A percentile compares a stretch with the other conserved stretches of the same genome.
phyloP scores from a whole-genome alignment of 2,113 vertebrate species.

The Pagrus major region DNA sequence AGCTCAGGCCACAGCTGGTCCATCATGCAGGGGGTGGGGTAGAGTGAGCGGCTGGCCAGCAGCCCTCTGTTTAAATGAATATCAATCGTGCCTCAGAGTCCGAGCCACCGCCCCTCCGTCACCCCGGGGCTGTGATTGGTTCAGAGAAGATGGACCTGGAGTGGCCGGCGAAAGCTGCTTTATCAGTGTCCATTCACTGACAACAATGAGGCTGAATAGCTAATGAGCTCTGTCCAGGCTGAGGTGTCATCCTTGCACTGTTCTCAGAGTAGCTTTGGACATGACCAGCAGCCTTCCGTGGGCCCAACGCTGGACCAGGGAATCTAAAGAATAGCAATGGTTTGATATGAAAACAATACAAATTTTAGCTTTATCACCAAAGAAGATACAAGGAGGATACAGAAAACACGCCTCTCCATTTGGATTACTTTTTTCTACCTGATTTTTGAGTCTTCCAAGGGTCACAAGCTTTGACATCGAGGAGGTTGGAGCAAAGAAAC shows the following conservation, averaged over 20 bases:
- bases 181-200: constrained; percentile 57
- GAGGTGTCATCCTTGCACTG: constrained; percentile 43
- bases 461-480: constrained; percentile 32
- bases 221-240: constrained; percentile 68
- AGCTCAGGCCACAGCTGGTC: constrained; percentile 63
- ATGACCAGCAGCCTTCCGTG: constrained; percentile 68
- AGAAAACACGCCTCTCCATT: background rate
- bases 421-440: constrained; percentile 45
- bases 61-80: constrained; percentile 59
- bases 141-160: constrained; percentile 52
- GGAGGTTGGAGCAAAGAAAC: constrained; percentile 47
- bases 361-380: constrained; percentile 43
- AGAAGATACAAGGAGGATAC: constrained; percentile 23
- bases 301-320: constrained; percentile 56
- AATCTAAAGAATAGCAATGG: constrained; percentile 57
- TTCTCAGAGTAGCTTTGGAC: constrained; percentile 67
- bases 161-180: constrained; percentile 33
- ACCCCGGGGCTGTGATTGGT: constrained; percentile 57
- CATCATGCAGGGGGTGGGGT: constrained; percentile 22
- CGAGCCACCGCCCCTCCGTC: constrained; percentile 29
- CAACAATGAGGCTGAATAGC: constrained; percentile 77
- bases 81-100: constrained; percentile 56
- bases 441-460: constrained; percentile 14
- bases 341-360: constrained; percentile 29
- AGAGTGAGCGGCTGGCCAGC: constrained; percentile 27